phyloP scores from a whole-genome alignment of 2,113 vertebrate genomes.

The Syrrhaptes paradoxus region DNA sequence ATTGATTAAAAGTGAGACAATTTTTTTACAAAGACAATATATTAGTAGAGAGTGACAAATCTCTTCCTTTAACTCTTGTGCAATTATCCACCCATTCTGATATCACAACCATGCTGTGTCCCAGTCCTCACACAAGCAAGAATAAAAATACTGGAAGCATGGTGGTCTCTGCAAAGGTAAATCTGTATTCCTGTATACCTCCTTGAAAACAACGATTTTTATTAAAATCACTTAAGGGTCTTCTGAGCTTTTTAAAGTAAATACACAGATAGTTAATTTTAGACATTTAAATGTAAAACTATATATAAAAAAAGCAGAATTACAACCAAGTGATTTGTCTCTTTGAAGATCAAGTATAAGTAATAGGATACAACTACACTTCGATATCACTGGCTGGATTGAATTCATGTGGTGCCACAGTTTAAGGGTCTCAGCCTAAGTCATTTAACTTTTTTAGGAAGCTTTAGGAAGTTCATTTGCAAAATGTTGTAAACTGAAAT shows the following conservation, averaged over 20 bases:
- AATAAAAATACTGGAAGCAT: background rate
- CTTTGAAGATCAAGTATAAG: background rate
- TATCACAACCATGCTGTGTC: background rate
- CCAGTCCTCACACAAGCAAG: background rate
- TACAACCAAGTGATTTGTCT: background rate
- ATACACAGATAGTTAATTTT: background rate
- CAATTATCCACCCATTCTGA: background rate
- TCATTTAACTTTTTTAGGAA: background rate
- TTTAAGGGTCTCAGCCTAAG: background rate
- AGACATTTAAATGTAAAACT: background rate
- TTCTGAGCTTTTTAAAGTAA: background rate
- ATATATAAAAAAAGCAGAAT: background rate
- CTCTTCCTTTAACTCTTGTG: background rate
- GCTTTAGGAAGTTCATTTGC: background rate
- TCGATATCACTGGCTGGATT: background rate
- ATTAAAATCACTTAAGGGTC: background rate
- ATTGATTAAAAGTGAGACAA: background rate
- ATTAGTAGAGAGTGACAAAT: background rate
- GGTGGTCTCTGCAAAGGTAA: background rate
- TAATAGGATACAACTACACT: background rate
- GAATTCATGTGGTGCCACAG: rapidly evolving
- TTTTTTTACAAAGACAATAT: background rate
- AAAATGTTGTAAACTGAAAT: background rate
- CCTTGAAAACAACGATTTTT: background rate
- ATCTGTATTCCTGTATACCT: background rate